phyloP scores from a whole-genome alignment of 2,113 vertebrate genomes.

The Phyllostomus discolor region DNA sequence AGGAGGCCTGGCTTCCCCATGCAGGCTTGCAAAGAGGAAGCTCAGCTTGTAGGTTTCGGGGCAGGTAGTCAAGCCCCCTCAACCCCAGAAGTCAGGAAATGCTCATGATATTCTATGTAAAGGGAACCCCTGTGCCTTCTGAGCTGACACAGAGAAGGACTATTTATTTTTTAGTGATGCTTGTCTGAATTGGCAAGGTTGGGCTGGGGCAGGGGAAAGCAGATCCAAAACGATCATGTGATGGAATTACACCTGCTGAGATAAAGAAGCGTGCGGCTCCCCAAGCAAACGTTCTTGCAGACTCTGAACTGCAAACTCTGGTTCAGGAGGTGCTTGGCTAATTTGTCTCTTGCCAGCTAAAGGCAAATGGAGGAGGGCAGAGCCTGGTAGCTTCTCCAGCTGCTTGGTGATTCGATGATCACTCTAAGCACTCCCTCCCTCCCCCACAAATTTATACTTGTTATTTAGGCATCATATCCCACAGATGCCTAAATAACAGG shows the following conservation, averaged over 20 bases:
- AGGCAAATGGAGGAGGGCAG: conserved; percentile 19
- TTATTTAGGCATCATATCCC: neutral
- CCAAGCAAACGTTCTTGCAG: conserved; percentile 54
- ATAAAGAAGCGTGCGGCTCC: conserved; percentile 45
- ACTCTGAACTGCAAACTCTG: conserved; percentile 47
- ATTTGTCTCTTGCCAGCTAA: conserved; percentile 64
- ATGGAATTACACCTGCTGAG: conserved; percentile 65
- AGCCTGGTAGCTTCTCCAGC: conserved; percentile 1
- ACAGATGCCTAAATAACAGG: neutral
- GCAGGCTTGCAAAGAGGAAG: neutral
- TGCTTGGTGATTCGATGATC: conserved; percentile 40
- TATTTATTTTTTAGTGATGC: conserved; percentile 50
- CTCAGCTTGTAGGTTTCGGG: neutral
- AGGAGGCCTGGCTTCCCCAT: neutral
- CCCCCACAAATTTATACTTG: too few relatives aligned
- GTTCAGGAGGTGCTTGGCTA: conserved; percentile 10
- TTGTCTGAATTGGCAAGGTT: conserved; percentile 55
- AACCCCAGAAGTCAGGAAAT: conserved; percentile 22
- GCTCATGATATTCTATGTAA: conserved; percentile 4
- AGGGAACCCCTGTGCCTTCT: conserved; percentile 19
- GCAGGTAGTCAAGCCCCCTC: neutral
- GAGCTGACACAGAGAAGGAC: conserved; percentile 41
- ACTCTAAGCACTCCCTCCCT: neutral
- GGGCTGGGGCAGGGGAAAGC: conserved; percentile 40
- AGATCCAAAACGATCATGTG: conserved; percentile 61